A percentile compares a stretch with the other conserved stretches of the same genome.
These are phyloP conservation scores for Tylochromis polylepis DNA, from an alignment of 2,113 vertebrate species.

Conservation along the genomic window DNA sequence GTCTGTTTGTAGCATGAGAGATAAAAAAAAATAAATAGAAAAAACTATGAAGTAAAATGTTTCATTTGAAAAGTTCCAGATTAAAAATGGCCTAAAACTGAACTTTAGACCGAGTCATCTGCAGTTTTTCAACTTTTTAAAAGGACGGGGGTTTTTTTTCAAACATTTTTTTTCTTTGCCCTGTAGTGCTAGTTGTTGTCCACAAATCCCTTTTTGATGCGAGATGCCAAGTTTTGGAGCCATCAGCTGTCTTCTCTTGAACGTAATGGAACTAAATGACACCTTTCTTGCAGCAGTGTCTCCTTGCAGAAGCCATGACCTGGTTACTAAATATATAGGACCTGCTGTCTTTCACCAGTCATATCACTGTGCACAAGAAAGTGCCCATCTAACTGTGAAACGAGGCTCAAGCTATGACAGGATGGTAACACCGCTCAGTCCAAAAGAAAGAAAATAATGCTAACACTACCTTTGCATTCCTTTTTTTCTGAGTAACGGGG, in stretches of 20 bases:
- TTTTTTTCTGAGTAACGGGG: rapidly evolving
- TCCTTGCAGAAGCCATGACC: not conserved
- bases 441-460: not conserved
- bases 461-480: not conserved
- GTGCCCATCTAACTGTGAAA: not conserved
- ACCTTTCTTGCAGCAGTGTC: not conserved
- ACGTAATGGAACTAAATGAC: not conserved
- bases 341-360: not conserved
- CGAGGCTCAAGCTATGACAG: rapidly evolving
- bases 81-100: not conserved
- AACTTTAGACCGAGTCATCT: not conserved
- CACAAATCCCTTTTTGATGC: not conserved
- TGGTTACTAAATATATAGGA: not conserved
- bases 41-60: not conserved
- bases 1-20: not conserved
- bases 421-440: not conserved
- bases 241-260: not conserved
- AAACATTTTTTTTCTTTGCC: not conserved
- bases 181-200: not conserved
- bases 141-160: too few relatives aligned
- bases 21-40: not conserved
- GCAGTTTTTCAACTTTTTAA: not conserved
- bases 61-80: rapidly evolving
- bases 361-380: not conserved
- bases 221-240: not conserved